Conservation (phyloP, 2,888 invertebrate genomes). For the Metellina segmentata region DNA sequence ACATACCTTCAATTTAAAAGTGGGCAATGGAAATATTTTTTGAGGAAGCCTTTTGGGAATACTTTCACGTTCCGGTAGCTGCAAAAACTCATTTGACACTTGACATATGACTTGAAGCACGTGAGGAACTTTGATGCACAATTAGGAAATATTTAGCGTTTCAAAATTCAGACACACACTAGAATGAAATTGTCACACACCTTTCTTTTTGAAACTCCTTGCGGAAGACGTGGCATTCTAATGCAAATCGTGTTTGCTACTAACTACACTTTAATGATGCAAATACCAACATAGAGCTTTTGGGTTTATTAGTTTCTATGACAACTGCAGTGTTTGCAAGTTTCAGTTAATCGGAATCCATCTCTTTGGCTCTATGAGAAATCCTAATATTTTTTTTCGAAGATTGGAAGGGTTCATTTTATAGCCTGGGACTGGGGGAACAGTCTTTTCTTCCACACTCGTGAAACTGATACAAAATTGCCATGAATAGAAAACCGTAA, state of each 20-base stretch:
- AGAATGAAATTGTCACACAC: slow-evolving; percentile 13
- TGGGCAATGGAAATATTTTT: neutral
- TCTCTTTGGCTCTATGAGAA: neutral
- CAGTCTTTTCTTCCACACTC: too few species aligned
- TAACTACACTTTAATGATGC: slow-evolving; percentile 45
- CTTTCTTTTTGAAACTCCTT: neutral
- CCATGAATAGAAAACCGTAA: too few species aligned
- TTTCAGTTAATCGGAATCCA: slow-evolving; percentile 24
- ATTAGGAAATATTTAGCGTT: slow-evolving; percentile 50
- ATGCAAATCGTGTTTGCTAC: slow-evolving; percentile 49
- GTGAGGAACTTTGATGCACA: slow-evolving; percentile 28
- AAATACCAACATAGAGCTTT: slow-evolving; percentile 33
- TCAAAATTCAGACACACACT: neutral
- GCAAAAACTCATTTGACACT: slow-evolving; percentile 25
- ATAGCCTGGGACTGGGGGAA: too few species aligned
- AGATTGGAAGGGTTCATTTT: too few species aligned
- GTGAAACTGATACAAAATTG: too few species aligned
- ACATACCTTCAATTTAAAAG: neutral
- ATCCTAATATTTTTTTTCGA: too few species aligned
- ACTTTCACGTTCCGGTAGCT: neutral
- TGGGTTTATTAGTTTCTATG: slow-evolving; percentile 62
- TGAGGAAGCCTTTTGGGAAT: neutral
- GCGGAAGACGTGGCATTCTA: slow-evolving; percentile 21
- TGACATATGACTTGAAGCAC: slow-evolving; percentile 50
- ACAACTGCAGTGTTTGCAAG: slow-evolving; percentile 43